phyloP scores from a whole-genome alignment of 2,113 vertebrate species.

The Sceloporus undulatus region DNA sequence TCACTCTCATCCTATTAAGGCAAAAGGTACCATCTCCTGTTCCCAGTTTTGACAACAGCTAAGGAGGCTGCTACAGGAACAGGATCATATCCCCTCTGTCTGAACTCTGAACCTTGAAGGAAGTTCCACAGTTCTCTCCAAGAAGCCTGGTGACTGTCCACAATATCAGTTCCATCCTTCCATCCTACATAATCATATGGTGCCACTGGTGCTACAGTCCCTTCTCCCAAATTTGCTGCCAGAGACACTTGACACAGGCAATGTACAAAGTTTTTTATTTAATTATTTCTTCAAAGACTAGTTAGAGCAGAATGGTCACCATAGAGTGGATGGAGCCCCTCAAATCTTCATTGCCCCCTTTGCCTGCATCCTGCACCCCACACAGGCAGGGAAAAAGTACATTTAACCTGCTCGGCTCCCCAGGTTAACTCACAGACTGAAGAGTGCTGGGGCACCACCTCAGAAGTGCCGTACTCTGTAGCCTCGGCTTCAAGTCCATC shows the following conservation, averaged over 20 bases:
- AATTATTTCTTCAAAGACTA: constrained; percentile 75
- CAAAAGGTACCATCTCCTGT: background rate
- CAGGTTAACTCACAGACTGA: constrained; percentile 3
- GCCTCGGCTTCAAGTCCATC: background rate
- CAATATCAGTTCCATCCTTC: background rate
- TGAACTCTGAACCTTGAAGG: background rate
- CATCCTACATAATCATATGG: background rate
- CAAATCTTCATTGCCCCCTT: constrained; percentile 5
- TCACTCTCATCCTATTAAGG: background rate
- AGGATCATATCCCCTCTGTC: background rate
- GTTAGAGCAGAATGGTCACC: constrained; percentile 77
- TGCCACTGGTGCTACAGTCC: background rate
- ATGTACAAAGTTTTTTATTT: constrained; percentile 79
- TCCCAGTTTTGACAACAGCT: no score
- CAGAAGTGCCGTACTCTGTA: background rate
- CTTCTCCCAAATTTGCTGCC: background rate
- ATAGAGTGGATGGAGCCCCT: constrained; percentile 65
- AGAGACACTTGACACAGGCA: constrained; percentile 46
- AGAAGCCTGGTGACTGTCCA: background rate
- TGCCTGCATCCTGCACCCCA: constrained; percentile 20
- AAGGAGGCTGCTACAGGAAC: no score
- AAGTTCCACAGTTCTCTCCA: background rate
- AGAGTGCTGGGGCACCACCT: background rate
- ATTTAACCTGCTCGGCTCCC: background rate
- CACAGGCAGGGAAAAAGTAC: background rate